Percentiles rank a stretch among this genome's conserved stretches.
phyloP scores from a whole-genome alignment of 2,113 vertebrate genomes.

The Charadrius vociferus region DNA sequence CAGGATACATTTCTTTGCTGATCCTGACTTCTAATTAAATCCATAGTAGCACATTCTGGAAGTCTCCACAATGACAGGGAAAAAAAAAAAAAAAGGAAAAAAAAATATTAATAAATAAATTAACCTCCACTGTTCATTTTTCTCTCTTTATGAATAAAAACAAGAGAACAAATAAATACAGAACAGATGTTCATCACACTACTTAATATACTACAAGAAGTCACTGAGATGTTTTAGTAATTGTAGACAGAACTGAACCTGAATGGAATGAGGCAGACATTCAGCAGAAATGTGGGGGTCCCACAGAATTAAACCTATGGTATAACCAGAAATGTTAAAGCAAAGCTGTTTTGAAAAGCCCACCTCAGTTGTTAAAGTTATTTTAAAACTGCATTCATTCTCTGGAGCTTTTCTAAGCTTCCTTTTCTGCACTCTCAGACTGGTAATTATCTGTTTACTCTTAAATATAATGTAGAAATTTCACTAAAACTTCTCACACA shows the following conservation, averaged over 20 bases:
- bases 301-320: not conserved
- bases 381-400: not conserved
- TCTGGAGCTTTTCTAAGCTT: not conserved
- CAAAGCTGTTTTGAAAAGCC: not conserved
- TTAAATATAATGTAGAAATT: constrained; percentile 20
- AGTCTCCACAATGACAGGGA: not conserved
- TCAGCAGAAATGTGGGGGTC: not conserved
- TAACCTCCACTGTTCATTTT: not conserved
- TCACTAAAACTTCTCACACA: constrained; percentile 11
- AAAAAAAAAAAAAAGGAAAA: no score
- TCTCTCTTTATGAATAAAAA: not conserved
- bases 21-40: not conserved
- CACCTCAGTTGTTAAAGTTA: not conserved
- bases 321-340: not conserved
- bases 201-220: not conserved
- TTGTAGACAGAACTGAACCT: not conserved
- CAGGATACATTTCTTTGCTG: not conserved
- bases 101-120: not conserved
- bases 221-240: not conserved
- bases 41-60: not conserved
- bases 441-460: not conserved
- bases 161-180: not conserved
- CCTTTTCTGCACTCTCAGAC: not conserved
- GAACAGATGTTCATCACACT: not conserved
- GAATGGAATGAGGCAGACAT: not conserved